Base-by-base conservation (phyloP, 2,797 vertebrate species). In the Protosalanx chinensis region DNA sequence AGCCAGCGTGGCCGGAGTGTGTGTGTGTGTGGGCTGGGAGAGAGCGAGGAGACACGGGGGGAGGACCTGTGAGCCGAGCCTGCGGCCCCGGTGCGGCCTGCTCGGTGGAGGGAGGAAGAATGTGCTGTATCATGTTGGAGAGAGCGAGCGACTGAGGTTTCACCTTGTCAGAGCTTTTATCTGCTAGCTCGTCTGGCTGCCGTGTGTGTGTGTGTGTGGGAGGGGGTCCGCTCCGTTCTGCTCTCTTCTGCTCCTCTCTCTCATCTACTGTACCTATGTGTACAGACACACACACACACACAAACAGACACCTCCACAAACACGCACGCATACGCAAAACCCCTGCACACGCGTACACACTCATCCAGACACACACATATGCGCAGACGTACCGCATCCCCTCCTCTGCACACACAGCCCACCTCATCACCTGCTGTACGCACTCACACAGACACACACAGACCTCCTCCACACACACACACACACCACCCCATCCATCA, bases 91-190 rank as follows among this genome's bases (percentile, higher is more conserved):
- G 41, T 46, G 41, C 12, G 3, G 41, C 41, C 41, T 8, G 41
- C 8, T 8, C 2, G 41, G 12, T 46, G 41, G 84, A 87, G 84
- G 86, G 86, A 75, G 67, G 77, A 85, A 79, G 88, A 90, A 91
- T 80, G 86, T 89, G 88, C 89, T 87, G 84, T 79, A 80, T 85
- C 87, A 79, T 80, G 79, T 84, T 81, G 81, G 84, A 87, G 41
- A 51, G 75, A 46, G 80, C 71, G 32, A 77, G 70, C 73, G 80
- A 85, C 78, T 85, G 76, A 67, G 69, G 74, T 89, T 90, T 89
- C 74, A 84, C 89, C 86, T 86, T 60, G 76, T 92, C 88, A 90
- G 88, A 90, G 79, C 51, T 87, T 89, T 89, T 84, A 75, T 79
- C 81, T 69, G 33, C 74, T 66, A 8, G 35, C 51, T 56, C 4